Conservation (phyloP, 2,113 vertebrate species). For the Corydoras maculifer region DNA sequence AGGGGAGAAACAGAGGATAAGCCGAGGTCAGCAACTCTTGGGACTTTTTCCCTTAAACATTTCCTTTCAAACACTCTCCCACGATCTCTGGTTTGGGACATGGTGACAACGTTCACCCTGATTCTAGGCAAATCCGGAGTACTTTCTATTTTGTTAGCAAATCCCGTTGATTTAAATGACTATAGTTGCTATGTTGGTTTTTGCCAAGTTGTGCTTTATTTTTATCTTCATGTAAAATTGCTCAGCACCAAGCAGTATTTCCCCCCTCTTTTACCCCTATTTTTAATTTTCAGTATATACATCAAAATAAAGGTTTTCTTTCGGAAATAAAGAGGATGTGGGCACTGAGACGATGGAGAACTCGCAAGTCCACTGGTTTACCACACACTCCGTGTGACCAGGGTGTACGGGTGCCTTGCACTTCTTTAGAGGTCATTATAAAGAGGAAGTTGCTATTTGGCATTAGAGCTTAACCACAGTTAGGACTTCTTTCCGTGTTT, state of each 20-base stretch:
- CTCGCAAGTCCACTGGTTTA: neutral
- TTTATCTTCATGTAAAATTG: neutral
- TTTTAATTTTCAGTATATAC: neutral
- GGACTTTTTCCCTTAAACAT: constrained; percentile 32
- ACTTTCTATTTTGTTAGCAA: neutral
- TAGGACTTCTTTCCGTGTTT: neutral
- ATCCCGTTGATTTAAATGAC: neutral
- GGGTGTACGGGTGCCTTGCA: neutral
- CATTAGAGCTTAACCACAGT: neutral
- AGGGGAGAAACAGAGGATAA: constrained; percentile 76
- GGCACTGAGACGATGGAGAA: neutral
- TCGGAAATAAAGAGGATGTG: neutral
- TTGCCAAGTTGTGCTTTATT: neutral
- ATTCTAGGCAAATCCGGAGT: neutral
- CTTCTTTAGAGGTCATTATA: neutral
- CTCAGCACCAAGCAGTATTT: neutral
- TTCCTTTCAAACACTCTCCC: constrained; percentile 17
- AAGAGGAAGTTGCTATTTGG: neutral
- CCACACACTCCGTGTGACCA: neutral
- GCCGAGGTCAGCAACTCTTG: constrained; percentile 69
- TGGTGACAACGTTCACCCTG: neutral
- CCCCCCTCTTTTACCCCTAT: neutral
- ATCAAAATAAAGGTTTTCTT: neutral
- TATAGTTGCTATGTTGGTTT: too few species aligned
- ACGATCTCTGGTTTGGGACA: neutral